Base-by-base conservation (phyloP, 1,140 invertebrate species). In the Sycophaga agraensis region DNA sequence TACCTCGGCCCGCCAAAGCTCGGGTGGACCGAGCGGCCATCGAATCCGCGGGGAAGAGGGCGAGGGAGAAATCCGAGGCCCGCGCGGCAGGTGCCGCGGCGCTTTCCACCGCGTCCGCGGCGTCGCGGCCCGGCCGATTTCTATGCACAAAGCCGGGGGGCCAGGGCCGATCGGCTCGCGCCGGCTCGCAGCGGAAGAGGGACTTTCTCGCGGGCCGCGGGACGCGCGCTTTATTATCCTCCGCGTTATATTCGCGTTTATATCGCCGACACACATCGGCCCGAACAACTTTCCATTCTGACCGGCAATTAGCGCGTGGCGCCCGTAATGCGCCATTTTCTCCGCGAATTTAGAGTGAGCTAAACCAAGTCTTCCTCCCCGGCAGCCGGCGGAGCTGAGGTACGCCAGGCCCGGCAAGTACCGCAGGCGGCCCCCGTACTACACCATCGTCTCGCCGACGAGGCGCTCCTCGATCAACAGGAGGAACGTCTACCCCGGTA, bases 301-400 rank as follows among this genome's bases (percentile, higher is more conserved):
- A 39, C 49, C 62, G 35, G 37, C 50, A 64, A 64, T 64, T 64
- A 64, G 62, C 62, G 62, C 62, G 35, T 64, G 50, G 56, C 56
- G 43, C 22, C 9, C 49, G 48, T n/a, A n/a, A n/a, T n/a, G n/a
- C n/a, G n/a, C n/a, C n/a, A 54, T 60, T 60, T 60, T 58, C 53
- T 63, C 48, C 28, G 11, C 28, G 28, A 31, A 11, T 4, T 31
- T 6, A 31, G 11, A 31, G 28, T 4, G 28, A 31, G 28, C 28
- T n/a, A n/a, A n/a, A n/a, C 5, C 21, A 8, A 17, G 21, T 21
- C n/a, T 39, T 31, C 28, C 4, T 66, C 48, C 60, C 26, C 73
- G 72, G 40, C 62, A 80, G 78, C 73, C 79, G n/a, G 70, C 77
- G 49, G 77, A 79, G 61, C 53, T 81, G 16, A 71, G 73, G 26